These are phyloP conservation scores for Scopus umbretta DNA, from an alignment of 2,113 vertebrate species.

Conservation along the genomic window DNA sequence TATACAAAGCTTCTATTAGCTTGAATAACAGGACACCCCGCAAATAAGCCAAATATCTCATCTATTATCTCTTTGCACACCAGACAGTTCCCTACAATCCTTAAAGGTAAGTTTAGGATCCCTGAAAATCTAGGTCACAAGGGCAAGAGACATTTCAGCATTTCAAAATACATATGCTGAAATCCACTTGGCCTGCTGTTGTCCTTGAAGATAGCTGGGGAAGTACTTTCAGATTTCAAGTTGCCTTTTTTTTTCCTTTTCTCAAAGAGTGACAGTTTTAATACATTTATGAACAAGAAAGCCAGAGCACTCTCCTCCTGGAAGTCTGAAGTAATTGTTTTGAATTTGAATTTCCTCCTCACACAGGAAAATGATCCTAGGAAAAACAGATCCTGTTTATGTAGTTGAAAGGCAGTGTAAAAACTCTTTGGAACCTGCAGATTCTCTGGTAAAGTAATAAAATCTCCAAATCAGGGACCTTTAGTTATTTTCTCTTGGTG, in stretches of 20 bases:
- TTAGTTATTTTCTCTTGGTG: background rate
- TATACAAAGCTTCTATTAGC: background rate
- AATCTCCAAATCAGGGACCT: background rate
- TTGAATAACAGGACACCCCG: background rate
- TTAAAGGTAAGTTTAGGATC: background rate
- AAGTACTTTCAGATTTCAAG: background rate
- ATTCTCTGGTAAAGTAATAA: background rate
- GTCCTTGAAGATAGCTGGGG: background rate
- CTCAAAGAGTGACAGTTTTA: background rate
- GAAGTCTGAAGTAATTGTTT: background rate
- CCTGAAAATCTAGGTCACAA: background rate
- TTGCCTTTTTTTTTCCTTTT: background rate
- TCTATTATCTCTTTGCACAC: background rate
- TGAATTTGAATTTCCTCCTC: background rate
- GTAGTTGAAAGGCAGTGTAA: background rate
- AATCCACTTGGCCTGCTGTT: background rate
- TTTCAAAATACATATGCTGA: background rate
- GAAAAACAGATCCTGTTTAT: background rate
- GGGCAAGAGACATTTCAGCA: background rate
- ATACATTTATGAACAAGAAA: background rate
- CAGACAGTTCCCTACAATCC: background rate
- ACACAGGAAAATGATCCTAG: background rate
- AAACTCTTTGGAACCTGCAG: background rate
- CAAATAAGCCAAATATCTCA: background rate
- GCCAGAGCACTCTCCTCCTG: background rate